Evolutionary conservation across 2,113 vertebrate genomes (phyloP), one percentile per base, ranked within the genome.

Genomic region (Prietella phreatophila): DNA sequence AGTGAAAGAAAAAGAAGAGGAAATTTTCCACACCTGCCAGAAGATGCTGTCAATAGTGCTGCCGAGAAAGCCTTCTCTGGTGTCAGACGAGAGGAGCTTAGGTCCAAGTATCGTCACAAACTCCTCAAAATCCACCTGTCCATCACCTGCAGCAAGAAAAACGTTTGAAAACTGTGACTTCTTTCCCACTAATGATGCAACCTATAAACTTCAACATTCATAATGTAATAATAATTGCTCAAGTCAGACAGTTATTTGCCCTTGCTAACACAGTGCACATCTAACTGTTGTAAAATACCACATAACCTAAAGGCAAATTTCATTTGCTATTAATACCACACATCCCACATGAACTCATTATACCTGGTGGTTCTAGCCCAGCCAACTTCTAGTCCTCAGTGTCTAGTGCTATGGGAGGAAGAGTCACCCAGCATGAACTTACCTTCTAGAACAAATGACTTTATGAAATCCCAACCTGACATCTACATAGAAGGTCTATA

Each of bases 31-130:
- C 67, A 99, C 98, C 97, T 99, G 98, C 98, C 98, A 99, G 95
- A 99, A 99, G 95, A 99, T 99, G 95, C 97, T 99, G 94, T 99
- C 98, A 86, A 99, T 99, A 87, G 98, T 98, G 92, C 96, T 99
- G 88, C 98, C 98, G 88, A 99, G 96, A 92, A 99, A 99, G 89
- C 97, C 97, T 85, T 99, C 98, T 60, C 98, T 96, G 91, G 97
- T 97, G 94, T 99, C 98, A 0, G 97, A 97, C 0, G 97, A 99
- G 86, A 99, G 96, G 88, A 99, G 95, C 87, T 99, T 99, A 65
- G 98, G 98, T 61, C 98, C 98, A 89, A 99, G 96, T 93, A 99
- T 99, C 73, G 98, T 99, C 97, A 99, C 98, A 92, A 99, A 99
- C 93, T 99, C 98, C 89, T 99, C 98, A 90, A 99, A 99, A 92